Evolutionary conservation across 2,113 vertebrate genomes (phyloP).

Genomic region (Oreotrochilus melanogaster): DNA sequence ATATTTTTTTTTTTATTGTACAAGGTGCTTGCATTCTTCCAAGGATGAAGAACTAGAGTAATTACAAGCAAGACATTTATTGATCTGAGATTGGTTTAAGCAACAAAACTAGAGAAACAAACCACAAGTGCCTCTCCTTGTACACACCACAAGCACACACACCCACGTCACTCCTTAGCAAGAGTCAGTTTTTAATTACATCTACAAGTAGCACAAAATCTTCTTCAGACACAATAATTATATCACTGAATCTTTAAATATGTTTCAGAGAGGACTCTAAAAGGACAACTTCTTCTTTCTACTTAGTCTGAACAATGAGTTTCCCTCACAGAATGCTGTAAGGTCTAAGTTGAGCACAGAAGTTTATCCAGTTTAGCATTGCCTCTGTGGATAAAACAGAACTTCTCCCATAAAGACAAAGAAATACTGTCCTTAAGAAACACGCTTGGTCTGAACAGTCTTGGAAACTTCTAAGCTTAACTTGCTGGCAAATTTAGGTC

Average conservation of each 20-base stretch:
- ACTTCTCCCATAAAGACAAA: not conserved
- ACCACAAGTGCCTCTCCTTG: rapidly evolving
- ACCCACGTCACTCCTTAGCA: not conserved
- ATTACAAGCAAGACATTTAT: not conserved
- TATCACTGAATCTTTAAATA: not conserved
- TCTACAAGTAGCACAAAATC: not conserved
- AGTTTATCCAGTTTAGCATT: not conserved
- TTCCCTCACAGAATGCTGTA: not conserved
- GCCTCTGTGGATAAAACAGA: not conserved
- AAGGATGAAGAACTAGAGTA: not conserved
- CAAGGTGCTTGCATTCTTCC: not conserved
- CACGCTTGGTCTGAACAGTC: not conserved
- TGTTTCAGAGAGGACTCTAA: not conserved
- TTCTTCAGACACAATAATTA: not conserved
- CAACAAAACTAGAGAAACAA: not conserved
- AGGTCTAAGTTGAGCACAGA: not conserved
- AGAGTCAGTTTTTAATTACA: not conserved
- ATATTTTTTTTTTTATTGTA: not conserved
- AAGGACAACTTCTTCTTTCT: not conserved
- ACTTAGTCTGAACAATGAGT: not conserved
- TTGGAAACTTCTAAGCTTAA: not conserved
- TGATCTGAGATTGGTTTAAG: not conserved
- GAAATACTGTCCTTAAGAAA: not conserved
- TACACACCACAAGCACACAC: not conserved
- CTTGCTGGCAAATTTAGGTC: not conserved